These are phyloP conservation scores for Australoheros facetus DNA, from an alignment of 2,797 vertebrate genomes.

Conservation along the genomic window DNA sequence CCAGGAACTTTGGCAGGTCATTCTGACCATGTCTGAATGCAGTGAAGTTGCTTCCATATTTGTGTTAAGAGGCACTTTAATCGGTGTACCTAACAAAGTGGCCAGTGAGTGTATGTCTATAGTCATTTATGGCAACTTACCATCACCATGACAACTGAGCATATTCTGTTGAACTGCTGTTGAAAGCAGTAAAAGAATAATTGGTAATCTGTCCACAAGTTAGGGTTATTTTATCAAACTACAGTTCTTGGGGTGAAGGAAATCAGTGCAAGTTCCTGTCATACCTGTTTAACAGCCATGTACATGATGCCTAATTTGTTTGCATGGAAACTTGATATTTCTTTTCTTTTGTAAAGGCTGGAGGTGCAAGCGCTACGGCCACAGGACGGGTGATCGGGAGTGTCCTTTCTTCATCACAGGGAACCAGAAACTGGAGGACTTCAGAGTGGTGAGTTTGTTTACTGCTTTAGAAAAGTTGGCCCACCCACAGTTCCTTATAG, in stretches of 20 bases:
- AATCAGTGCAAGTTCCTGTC: background rate
- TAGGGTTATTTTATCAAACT: background rate
- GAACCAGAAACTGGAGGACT: constrained; percentile 98
- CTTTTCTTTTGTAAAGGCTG: constrained; percentile 82
- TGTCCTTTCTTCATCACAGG: constrained; percentile 98
- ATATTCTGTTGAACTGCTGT: background rate
- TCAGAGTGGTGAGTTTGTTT: constrained; percentile 89
- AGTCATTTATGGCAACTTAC: background rate
- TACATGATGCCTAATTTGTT: background rate
- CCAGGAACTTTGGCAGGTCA: background rate
- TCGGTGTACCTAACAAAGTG: background rate
- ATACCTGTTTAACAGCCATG: background rate
- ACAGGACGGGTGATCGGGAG: constrained; percentile 93
- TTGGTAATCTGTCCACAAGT: background rate
- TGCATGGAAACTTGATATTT: background rate
- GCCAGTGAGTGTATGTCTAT: background rate
- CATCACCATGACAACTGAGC: background rate
- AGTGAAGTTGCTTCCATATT: background rate
- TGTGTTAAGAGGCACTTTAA: too few relatives aligned
- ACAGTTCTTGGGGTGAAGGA: background rate
- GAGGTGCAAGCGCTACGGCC: constrained; percentile 94
- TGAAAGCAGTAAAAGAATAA: background rate
- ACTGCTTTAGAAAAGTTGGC: background rate
- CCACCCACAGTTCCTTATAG: background rate
- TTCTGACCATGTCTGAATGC: background rate